Percentiles rank a stretch among this genome's conserved stretches.
phyloP scores from a whole-genome alignment of 92 coral and sea anemone species.

The Chrysogorgia sp. region DNA sequence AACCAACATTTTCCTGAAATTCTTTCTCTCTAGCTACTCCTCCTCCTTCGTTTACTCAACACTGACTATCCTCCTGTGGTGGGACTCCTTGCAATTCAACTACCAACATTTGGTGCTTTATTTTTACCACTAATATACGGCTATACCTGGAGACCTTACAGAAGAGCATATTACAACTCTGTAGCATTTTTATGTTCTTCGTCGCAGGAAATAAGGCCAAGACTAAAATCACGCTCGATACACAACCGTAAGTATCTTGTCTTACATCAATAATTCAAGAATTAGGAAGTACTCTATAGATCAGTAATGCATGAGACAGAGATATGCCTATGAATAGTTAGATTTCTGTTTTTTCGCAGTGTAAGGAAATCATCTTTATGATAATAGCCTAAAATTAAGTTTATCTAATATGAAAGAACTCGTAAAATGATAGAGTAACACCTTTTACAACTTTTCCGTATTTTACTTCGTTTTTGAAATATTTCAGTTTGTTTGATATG shows the following conservation, averaged over 20 bases:
- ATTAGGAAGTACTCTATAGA: too few relatives aligned
- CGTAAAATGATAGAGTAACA: too few relatives aligned
- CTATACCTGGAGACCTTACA: constrained; percentile 82
- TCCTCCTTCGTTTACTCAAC: constrained; percentile 63
- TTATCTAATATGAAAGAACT: too few relatives aligned
- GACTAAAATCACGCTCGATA: constrained; percentile 1
- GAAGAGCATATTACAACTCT: constrained; percentile 66
- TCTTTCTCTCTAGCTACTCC: constrained; percentile 50
- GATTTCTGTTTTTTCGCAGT: too few relatives aligned
- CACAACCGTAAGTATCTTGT: constrained; percentile 21
- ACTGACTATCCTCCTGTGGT: constrained; percentile 63
- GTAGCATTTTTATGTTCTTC: constrained; percentile 14
- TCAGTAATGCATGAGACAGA: too few relatives aligned
- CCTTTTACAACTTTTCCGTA: too few relatives aligned
- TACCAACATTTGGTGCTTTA: constrained; percentile 81
- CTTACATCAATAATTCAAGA: not conserved
- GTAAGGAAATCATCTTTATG: too few relatives aligned
- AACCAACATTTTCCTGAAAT: not conserved
- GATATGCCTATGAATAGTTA: too few relatives aligned
- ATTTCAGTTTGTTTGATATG: too few relatives aligned
- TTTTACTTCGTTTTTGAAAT: too few relatives aligned
- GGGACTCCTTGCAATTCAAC: constrained; percentile 68
- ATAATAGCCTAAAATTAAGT: too few relatives aligned
- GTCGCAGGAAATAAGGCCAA: not conserved
- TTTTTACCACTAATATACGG: constrained; percentile 81